phyloP scores from a whole-genome alignment of 1,140 invertebrate species.

The Drosophila asahinai region DNA sequence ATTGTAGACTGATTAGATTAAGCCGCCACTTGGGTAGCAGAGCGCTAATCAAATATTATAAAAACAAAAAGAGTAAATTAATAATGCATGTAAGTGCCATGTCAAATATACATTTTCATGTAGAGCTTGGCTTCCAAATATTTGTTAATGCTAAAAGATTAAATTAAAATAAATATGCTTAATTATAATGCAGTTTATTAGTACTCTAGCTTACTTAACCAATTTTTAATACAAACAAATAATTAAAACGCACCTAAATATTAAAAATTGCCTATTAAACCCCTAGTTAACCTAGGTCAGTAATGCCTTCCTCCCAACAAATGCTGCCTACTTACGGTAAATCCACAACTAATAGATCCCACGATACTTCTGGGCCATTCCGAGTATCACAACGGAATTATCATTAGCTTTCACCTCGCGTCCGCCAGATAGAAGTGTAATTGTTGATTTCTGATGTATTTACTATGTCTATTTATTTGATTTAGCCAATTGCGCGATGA shows the following conservation, averaged over 20 bases:
- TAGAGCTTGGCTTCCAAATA: too few relatives aligned
- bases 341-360: background rate
- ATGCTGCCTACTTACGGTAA: conserved; percentile 1
- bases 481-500: conserved; percentile 47
- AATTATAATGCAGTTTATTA: background rate
- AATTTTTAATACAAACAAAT: background rate
- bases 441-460: conserved; percentile 39
- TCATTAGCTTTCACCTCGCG: conserved; percentile 37
- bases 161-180: background rate
- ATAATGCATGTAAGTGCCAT: background rate
- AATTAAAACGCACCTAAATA: too few relatives aligned
- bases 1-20: too few relatives aligned
- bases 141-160: background rate
- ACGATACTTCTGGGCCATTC: conserved; percentile 10
- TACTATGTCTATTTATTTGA: conserved; percentile 48
- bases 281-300: conserved; percentile 8
- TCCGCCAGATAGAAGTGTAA: conserved; percentile 28
- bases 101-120: background rate
- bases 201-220: too few relatives aligned
- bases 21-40: too few relatives aligned
- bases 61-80: background rate
- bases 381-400: conserved; percentile 21
- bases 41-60: too few relatives aligned
- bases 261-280: background rate
- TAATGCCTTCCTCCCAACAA: background rate